Conservation (phyloP, 92 coral and sea anemone genomes). For the Phenganax stokvisi region DNA sequence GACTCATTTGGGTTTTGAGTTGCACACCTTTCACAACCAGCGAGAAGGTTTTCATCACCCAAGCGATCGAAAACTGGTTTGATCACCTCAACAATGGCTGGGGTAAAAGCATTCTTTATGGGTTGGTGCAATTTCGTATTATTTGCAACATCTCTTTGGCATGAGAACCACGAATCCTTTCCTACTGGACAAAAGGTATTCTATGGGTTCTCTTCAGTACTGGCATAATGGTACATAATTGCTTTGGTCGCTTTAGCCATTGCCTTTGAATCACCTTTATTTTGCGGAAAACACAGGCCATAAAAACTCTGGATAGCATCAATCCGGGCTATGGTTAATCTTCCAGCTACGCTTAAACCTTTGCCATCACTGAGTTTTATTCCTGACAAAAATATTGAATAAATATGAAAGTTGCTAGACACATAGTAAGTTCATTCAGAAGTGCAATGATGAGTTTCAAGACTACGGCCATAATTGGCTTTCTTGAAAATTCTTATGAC, state of each 20-base stretch:
- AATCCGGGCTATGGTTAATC: slow-evolving; percentile 41
- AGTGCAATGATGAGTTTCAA: too few species aligned
- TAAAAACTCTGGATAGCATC: slow-evolving; percentile 51
- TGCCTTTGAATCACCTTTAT: slow-evolving; percentile 41
- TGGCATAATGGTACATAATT: slow-evolving; percentile 50
- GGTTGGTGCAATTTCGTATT: slow-evolving; percentile 30
- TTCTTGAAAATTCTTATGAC: too few species aligned
- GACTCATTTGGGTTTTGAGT: slow-evolving; percentile 54
- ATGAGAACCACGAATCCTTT: slow-evolving; percentile 48
- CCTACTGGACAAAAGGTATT: slow-evolving; percentile 47
- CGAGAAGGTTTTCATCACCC: slow-evolving; percentile 44
- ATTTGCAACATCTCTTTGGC: slow-evolving; percentile 43
- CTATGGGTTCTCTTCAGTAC: slow-evolving; percentile 39
- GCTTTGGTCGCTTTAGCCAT: slow-evolving; percentile 50
- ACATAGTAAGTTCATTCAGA: too few species aligned
- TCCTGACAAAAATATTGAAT: slow-evolving; percentile 10
- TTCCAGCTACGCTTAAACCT: slow-evolving; percentile 42
- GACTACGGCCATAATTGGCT: too few species aligned
- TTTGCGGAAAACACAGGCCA: slow-evolving; percentile 42
- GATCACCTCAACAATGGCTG: slow-evolving; percentile 44
- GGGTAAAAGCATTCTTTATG: slow-evolving; percentile 35
- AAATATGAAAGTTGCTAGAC: not conserved
- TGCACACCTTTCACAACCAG: slow-evolving; percentile 44
- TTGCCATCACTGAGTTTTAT: slow-evolving; percentile 50
- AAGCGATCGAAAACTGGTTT: slow-evolving; percentile 51